Evolutionary conservation across 2,888 invertebrate genomes (phyloP), one percentile per base, ranked within the genome.

Genomic region (Hirtodrosophila trivittata): DNA sequence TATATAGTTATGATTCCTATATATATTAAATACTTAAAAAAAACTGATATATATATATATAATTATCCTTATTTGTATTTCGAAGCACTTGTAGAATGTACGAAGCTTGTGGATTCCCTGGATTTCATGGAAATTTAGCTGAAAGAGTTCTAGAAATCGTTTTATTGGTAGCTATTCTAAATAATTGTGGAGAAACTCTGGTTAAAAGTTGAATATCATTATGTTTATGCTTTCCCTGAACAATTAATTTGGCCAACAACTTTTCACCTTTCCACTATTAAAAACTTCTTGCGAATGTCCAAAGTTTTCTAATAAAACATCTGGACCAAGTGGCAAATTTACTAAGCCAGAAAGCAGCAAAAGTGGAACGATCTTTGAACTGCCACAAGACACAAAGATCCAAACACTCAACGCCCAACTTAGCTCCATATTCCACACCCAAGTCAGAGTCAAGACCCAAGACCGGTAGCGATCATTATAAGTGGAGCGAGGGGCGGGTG

Each of bases 401-500:
- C 35, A 35, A n/a, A 49, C 35, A 37, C 35, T 21, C 7, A 52
- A 43, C 47, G 13, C 30, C 49, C 3, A 56, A 55, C 12, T n/a
- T 3, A n/a, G 30, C 18, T 49, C 28, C 30, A 21, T 54, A 50
- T 5, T 21, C 45, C 38, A 39, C 18, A 18, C 13, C 14, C 14
- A 5, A 12, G 1, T 35, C 1, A 3, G 14, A 39, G 39, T 14
- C 9, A 39, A 42, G 45, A 21, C 37, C 52, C 41, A 76, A 80
- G 67, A 83, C 86, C 86, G 50, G 86, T 83, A 76, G 80, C 80
- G 54, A 57, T 67, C 65, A 85, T 73, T 64, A 66, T 41, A 38
- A 41, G 38, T 12, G 43, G 10, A 1, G 14, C 2, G 18, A 21
- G 13, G 12, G 5, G 14, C 6, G 4, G n/a, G 12, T 5, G 26